Conservation (phyloP, 2,797 vertebrate species). For the Oreochromis mossambicus region DNA sequence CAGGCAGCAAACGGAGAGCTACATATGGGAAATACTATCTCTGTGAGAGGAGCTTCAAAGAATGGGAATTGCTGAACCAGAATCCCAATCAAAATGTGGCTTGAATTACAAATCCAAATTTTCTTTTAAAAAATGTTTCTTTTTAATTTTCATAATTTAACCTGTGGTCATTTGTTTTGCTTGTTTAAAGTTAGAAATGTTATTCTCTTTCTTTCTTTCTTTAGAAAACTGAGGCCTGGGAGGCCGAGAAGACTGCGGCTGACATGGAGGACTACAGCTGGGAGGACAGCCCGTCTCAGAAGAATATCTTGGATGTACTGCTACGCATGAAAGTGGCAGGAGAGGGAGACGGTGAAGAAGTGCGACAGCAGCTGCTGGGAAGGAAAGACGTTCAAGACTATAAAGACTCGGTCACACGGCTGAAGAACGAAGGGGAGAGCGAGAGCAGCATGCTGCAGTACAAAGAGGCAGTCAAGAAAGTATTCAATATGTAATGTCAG, state of each 20-base stretch:
- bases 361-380: constrained; percentile 78
- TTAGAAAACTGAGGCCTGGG: constrained; percentile 94
- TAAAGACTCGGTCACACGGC: constrained; percentile 72
- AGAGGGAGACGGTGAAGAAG: constrained; percentile 55
- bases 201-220: constrained; percentile 20
- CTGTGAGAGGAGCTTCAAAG: constrained; percentile 67
- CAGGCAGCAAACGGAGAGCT: constrained; percentile 21
- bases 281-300: constrained; percentile 88
- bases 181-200: neutral
- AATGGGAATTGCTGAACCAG: neutral
- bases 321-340: constrained; percentile 65
- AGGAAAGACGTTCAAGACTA: constrained; percentile 81
- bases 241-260: constrained; percentile 81
- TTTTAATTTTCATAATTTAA: neutral
- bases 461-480: constrained; percentile 88
- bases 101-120: neutral
- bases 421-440: constrained; percentile 89
- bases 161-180: neutral
- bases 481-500: constrained; percentile 68
- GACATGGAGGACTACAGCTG: constrained; percentile 94
- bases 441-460: constrained; percentile 79
- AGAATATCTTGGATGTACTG: constrained; percentile 78
- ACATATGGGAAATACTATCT: constrained; percentile 70
- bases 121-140: neutral
- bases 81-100: neutral